A percentile compares a stretch with the other conserved stretches of the same genome.
These are phyloP conservation scores for Oenanthe oenanthe DNA, from an alignment of 2,113 vertebrate species.

Conservation along the genomic window DNA sequence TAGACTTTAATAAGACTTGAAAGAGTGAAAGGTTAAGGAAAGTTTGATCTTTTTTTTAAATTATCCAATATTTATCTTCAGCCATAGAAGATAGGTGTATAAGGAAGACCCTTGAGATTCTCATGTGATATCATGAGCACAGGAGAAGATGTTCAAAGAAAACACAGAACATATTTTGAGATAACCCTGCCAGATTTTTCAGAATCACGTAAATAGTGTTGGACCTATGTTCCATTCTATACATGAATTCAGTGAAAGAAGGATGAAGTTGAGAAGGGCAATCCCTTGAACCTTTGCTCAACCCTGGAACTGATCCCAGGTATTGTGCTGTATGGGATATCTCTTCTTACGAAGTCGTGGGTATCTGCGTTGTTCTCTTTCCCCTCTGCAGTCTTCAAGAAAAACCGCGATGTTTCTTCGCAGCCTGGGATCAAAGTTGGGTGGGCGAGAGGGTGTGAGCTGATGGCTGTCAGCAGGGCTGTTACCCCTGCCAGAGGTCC, in stretches of 20 bases:
- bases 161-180: background rate
- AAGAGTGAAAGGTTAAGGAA: background rate
- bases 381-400: background rate
- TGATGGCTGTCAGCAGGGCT: background rate
- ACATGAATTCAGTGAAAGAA: background rate
- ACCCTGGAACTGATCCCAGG: background rate
- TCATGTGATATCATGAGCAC: background rate
- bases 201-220: background rate
- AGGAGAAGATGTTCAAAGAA: background rate
- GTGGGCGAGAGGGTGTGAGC: background rate
- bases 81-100: background rate
- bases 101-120: background rate
- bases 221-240: background rate
- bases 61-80: background rate
- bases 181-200: background rate
- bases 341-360: background rate
- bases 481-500: background rate
- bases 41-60: background rate
- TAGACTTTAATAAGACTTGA: background rate
- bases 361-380: background rate
- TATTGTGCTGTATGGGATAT: background rate
- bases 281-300: background rate
- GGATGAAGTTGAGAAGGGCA: background rate
- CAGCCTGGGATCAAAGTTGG: background rate
- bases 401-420: fast-evolving